Evolutionary conservation across 2,888 invertebrate species (phyloP), one percentile per base, ranked within the genome.

Genomic region (Lutraria lutraria): DNA sequence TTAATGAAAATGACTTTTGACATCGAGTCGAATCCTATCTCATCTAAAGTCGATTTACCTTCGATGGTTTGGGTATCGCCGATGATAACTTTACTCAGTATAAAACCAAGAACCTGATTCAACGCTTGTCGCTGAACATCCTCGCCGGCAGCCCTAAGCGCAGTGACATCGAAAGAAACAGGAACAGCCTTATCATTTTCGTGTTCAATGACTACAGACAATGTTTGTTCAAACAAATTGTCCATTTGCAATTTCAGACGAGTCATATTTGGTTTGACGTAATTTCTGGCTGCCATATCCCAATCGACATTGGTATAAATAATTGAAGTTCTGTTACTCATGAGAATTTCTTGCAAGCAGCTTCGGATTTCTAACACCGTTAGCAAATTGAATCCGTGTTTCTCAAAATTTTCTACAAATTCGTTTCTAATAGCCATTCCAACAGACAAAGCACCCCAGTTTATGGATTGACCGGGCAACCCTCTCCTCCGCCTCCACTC

Each of bases 361-460:
- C 88, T 87, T 72, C 85, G 43, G 12, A 89, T 90, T 85, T 90
- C 87, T 80, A 76, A 16, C 1, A 81, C 84, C 52, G 83, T 72
- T 16, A 93, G 63, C 3, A 86, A 72, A 19, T 81, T 29, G 25
- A 85, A 85, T 8, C 91, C 90, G 12, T 85, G 56, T 21, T 82
- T 54, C 60, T 82, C 79, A 16, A 90, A 81, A 10, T 83, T 86
- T 16, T 85, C 86, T n/a, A 83, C 80, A 21, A 93, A 88, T 34
- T 90, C 91, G 0, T 87, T 83, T 34, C 88, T 85, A 8, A 88
- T 80, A 2, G 90, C 92, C 93, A 95, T 93, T 29, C 95, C 95
- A 13, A 94, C 88, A 81, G 89, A 90, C 8, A 95, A 90, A 13
- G 94, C 91, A n/a, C 95, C 94, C 95, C 95, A 95, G 84, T 95